Evolutionary conservation across 2,797 vertebrate genomes (phyloP).

Genomic region (Euthynnus affinis): DNA sequence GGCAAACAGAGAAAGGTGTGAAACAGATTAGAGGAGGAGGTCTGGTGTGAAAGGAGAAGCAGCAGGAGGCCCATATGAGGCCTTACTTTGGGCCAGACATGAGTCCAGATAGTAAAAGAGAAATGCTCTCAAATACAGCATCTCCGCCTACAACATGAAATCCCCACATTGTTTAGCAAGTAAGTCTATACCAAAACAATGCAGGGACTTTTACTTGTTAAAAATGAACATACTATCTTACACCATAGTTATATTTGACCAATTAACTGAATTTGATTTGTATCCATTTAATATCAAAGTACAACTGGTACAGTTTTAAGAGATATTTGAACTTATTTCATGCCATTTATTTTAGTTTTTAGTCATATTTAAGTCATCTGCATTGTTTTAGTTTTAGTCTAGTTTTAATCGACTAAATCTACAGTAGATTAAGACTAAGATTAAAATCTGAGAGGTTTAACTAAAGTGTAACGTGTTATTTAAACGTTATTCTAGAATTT

Average conservation of each 20-base stretch:
- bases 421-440: too few relatives aligned
- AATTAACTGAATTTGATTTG: too few relatives aligned
- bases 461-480: too few relatives aligned
- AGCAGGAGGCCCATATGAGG: constrained; percentile 8
- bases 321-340: too few relatives aligned
- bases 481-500: too few relatives aligned
- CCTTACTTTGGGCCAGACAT: constrained; percentile 42
- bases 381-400: too few relatives aligned
- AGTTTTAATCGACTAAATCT: too few relatives aligned
- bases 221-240: background rate
- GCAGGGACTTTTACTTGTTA: constrained; percentile 5
- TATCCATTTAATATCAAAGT: too few relatives aligned
- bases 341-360: too few relatives aligned
- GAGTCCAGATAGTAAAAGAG: constrained; percentile 37
- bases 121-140: constrained; percentile 14
- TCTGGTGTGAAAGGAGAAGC: background rate
- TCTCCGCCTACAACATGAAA: constrained; percentile 25
- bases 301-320: too few relatives aligned
- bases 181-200: constrained; percentile 21
- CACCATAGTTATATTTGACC: background rate
- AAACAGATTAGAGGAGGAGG: constrained; percentile 4
- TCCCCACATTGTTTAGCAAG: constrained; percentile 10
- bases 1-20: constrained; percentile 38
- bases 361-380: too few relatives aligned
- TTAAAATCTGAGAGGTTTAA: too few relatives aligned